Evolutionary conservation across 2,113 vertebrate species (phyloP).

Genomic region (Sclerurus mexicanus): DNA sequence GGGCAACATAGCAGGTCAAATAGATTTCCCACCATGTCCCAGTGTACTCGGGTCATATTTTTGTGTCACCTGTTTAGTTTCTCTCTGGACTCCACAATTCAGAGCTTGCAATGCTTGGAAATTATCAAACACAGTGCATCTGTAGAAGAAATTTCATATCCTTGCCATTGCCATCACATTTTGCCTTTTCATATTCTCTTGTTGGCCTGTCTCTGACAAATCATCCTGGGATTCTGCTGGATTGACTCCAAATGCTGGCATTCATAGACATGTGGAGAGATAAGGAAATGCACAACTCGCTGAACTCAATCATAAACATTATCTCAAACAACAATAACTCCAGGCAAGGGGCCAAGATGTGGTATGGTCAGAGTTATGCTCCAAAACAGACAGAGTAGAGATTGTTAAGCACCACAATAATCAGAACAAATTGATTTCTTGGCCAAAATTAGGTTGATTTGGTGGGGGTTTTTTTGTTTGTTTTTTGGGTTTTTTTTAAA

Average conservation of each 20-base stretch:
- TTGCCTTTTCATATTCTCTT: neutral
- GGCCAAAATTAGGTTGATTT: neutral
- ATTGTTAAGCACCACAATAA: neutral
- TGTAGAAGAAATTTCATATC: neutral
- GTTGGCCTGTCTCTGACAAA: neutral
- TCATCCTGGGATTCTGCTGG: neutral
- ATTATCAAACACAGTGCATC: fast-evolving
- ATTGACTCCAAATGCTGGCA: neutral
- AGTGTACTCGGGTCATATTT: neutral
- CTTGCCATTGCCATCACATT: neutral
- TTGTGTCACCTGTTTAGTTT: neutral
- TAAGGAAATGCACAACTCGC: neutral
- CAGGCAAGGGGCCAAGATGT: neutral
- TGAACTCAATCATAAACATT: constrained; percentile 6
- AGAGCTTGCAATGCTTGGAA: neutral
- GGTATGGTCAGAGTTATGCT: neutral
- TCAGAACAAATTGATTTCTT: neutral
- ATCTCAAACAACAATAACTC: neutral
- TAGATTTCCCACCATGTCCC: neutral
- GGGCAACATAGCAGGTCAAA: neutral
- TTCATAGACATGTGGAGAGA: neutral
- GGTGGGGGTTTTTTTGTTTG: neutral
- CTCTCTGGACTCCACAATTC: neutral
- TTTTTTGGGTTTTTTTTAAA: neutral
- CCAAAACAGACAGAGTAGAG: neutral